phyloP scores from a whole-genome alignment of 1,140 invertebrate genomes.

The Hermetia illucens region DNA sequence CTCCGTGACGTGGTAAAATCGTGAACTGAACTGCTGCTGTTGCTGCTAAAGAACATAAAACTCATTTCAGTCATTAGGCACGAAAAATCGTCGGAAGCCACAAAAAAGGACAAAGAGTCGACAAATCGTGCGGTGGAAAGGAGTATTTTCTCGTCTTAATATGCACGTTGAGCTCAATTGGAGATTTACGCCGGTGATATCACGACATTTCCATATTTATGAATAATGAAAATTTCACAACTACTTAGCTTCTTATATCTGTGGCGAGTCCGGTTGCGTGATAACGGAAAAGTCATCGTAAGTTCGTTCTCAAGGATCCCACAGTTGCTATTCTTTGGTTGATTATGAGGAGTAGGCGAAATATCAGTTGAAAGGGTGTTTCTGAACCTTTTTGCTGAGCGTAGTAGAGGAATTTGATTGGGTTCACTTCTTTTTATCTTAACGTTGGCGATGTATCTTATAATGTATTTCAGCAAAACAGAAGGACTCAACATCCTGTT shows the following conservation, averaged over 20 bases:
- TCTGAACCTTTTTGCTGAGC: neutral
- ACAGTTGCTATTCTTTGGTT: too few species aligned
- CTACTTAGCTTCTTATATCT: neutral
- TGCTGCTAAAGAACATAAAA: neutral
- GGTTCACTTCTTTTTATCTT: too few species aligned
- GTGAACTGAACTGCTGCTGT: too few species aligned
- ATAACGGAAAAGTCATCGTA: neutral
- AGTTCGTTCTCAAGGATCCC: neutral
- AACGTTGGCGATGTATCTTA: too few species aligned
- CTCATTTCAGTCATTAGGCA: neutral
- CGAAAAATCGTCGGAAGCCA: too few species aligned
- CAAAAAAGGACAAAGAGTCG: too few species aligned
- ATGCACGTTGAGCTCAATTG: neutral
- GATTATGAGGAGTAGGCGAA: too few species aligned
- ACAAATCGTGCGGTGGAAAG: too few species aligned
- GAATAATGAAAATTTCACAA: slow-evolving; percentile 1
- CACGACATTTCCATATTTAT: neutral
- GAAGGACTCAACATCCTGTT: too few species aligned
- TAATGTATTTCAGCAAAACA: too few species aligned
- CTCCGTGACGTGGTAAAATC: too few species aligned
- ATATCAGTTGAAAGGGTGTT: neutral
- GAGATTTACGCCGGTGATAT: neutral
- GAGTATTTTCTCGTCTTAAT: too few species aligned
- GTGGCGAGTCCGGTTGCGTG: neutral
- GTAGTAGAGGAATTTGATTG: neutral